phyloP scores from a whole-genome alignment of 2,797 vertebrate species.

The Eulemur albifrons region DNA sequence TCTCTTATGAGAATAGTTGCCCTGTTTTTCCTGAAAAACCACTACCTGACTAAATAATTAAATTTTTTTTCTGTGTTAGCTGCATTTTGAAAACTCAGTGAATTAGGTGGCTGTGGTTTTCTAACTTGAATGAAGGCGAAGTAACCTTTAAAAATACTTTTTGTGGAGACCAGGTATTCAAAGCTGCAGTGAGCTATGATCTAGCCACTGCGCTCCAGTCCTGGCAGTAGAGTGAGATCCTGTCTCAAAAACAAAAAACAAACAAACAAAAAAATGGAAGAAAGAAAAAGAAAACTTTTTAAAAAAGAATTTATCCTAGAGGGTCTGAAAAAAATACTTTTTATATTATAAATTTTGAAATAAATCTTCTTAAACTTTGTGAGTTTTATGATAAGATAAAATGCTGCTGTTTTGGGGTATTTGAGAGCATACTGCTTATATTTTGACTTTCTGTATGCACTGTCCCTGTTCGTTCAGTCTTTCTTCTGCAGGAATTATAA shows the following conservation, averaged over 20 bases:
- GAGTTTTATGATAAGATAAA: not conserved
- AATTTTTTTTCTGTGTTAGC: slow-evolving; percentile 14
- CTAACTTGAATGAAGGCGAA: slow-evolving; percentile 9
- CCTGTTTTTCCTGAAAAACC: slow-evolving; percentile 25
- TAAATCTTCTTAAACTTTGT: slow-evolving; percentile 11
- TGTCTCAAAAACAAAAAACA: not conserved
- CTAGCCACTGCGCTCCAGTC: not conserved
- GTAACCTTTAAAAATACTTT: not conserved
- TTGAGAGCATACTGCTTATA: not conserved
- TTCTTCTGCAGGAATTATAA: not conserved
- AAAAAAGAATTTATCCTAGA: no score
- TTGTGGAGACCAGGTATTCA: not conserved
- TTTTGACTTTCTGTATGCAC: not conserved
- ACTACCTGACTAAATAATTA: slow-evolving; percentile 43
- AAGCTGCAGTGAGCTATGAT: not conserved
- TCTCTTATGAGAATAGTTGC: slow-evolving; percentile 32
- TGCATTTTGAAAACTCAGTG: slow-evolving; percentile 57
- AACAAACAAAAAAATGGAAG: no score
- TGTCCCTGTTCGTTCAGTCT: not conserved
- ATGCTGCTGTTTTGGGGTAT: not conserved
- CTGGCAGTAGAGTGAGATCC: not conserved
- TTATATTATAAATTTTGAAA: slow-evolving; percentile 22
- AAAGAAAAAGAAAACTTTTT: no score
- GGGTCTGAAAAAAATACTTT: not conserved
- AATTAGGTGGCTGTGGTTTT: slow-evolving; percentile 66